Evolutionary conservation across 2,888 invertebrate genomes (phyloP).

Genomic region (Parochlus steinenii): DNA sequence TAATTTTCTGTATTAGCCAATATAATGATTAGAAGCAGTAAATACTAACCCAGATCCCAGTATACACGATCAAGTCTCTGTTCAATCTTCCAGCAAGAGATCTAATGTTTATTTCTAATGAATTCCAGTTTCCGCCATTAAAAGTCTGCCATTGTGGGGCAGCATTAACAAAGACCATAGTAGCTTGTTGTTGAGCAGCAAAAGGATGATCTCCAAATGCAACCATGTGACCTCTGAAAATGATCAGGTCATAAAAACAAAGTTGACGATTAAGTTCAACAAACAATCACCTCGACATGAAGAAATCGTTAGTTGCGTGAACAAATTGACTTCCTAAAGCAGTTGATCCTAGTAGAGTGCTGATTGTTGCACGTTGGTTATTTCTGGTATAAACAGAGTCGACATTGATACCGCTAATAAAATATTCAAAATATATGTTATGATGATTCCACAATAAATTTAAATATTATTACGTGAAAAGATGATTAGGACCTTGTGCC

Average conservation of each 20-base stretch:
- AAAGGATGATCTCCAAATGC: conserved; percentile 36
- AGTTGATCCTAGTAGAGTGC: conserved; percentile 18
- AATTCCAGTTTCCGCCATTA: conserved; percentile 29
- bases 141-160: conserved; percentile 38
- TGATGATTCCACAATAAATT: too few relatives aligned
- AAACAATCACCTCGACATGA: conserved; percentile 33
- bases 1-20: not conserved
- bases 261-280: conserved; percentile 34
- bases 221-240: conserved; percentile 34
- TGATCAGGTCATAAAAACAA: conserved; percentile 31
- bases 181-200: conserved; percentile 31
- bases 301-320: conserved; percentile 15
- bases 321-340: conserved; percentile 19
- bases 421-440: too few relatives aligned
- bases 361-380: conserved; percentile 18
- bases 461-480: too few relatives aligned
- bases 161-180: conserved; percentile 35
- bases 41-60: conserved; percentile 23
- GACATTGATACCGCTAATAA: too few relatives aligned
- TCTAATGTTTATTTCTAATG: conserved; percentile 21
- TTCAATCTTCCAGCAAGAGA: conserved; percentile 16
- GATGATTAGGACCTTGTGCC: too few relatives aligned
- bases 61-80: conserved; percentile 21
- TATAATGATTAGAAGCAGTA: not conserved
- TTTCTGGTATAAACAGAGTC: conserved; percentile 18